Conservation (phyloP, 1,140 invertebrate genomes). For the Phortica variegata region DNA sequence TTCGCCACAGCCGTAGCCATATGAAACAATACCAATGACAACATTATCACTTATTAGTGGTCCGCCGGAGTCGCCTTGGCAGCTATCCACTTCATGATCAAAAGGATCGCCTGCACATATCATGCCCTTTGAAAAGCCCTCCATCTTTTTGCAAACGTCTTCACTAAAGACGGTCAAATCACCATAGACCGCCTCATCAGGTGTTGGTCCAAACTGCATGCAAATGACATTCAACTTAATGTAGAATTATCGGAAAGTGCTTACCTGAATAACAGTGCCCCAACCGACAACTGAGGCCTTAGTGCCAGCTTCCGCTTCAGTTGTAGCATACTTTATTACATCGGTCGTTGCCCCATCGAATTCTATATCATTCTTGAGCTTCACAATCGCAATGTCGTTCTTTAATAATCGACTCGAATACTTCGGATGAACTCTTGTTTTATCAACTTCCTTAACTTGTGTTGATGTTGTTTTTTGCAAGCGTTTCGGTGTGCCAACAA, state of each 20-base stretch:
- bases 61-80: constrained; percentile 44
- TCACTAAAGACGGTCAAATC: constrained; percentile 9
- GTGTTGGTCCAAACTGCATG: constrained; percentile 11
- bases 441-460: constrained; percentile 3
- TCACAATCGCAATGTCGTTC: constrained; percentile 27
- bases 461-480: constrained; percentile 1
- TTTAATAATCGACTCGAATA: not conserved
- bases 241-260: not conserved
- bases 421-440: constrained; percentile 18
- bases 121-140: constrained; percentile 16
- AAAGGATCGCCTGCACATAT: constrained; percentile 29
- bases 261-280: constrained; percentile 37
- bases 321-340: not conserved
- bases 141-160: not conserved
- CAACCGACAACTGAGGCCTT: constrained; percentile 34
- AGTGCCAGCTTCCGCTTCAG: not conserved
- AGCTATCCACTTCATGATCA: constrained; percentile 30
- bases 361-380: constrained; percentile 6
- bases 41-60: constrained; percentile 25
- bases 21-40: constrained; percentile 67
- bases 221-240: not conserved
- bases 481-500: constrained; percentile 31
- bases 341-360: not conserved
- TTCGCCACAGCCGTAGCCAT: constrained; percentile 67
- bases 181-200: constrained; percentile 25